Conservation (phyloP, 2,797 vertebrate species). For the Craterocephalus amniculus region DNA sequence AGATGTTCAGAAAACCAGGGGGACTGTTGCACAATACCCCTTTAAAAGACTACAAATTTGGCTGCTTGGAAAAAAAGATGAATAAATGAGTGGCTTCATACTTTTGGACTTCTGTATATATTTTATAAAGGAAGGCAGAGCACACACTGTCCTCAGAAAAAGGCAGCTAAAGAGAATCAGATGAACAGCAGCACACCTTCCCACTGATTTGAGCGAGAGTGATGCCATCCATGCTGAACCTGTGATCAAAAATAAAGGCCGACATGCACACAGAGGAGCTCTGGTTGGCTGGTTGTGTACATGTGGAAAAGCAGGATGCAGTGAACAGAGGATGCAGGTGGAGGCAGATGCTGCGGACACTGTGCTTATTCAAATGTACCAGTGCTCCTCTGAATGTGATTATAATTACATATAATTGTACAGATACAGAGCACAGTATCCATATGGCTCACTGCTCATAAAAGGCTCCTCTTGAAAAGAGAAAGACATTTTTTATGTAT, state of each 20-base stretch:
- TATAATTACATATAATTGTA: background rate
- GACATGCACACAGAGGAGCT: background rate
- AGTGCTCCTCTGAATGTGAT: too few species aligned
- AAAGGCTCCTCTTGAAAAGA: slow-evolving; percentile 10
- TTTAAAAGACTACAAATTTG: too few species aligned
- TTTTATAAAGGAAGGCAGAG: too few species aligned
- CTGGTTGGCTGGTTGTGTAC: background rate
- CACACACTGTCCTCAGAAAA: too few species aligned
- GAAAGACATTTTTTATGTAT: slow-evolving; percentile 6
- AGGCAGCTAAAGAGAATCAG: background rate
- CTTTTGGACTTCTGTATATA: too few species aligned
- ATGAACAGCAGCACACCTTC: background rate
- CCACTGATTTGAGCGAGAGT: background rate
- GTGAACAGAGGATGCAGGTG: too few species aligned
- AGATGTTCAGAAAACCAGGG: too few species aligned
- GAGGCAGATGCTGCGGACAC: background rate
- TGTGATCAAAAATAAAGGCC: background rate
- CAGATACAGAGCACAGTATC: background rate
- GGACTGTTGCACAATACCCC: too few species aligned
- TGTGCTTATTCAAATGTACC: background rate
- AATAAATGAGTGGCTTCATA: too few species aligned
- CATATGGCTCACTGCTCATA: slow-evolving; percentile 15
- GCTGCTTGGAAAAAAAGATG: too few species aligned
- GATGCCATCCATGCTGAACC: background rate
- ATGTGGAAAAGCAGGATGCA: background rate